Evolutionary conservation across 2,888 invertebrate species (phyloP), one percentile per base, ranked within the genome.

Genomic region (Aphodius granarius): DNA sequence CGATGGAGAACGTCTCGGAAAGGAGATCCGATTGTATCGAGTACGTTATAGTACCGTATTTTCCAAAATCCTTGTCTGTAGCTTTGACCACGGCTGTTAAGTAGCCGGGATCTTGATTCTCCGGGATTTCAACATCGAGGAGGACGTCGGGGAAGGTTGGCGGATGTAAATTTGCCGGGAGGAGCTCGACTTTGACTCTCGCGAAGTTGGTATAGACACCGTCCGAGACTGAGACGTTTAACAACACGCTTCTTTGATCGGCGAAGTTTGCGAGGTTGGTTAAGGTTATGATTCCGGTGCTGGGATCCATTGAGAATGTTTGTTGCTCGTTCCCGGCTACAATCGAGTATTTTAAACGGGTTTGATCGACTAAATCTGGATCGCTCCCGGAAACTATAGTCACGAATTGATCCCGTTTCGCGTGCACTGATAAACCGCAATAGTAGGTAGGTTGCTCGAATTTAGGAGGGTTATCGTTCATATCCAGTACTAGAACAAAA

Each of bases 191-290:
- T 88, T 94, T 94, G 16, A 95, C 90, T 79, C 95, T 89, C 0
- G 96, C 93, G 87, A 95, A 97, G 79, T 93, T 94, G 5, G 96
- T 97, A 88, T 97, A 97, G 63, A 98, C 96, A 43, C 98, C 98
- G 89, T 99, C 98, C 74, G 96, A 95, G 63, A 97, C 98, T 0
- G 97, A 97, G 43, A 98, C 93, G 89, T 98, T 98, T 76, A 98
- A 89, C 77, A 92, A 88, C 83, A 92, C 92, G 73, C 90, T 88
- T 72, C 91, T 90, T 79, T 90, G 89, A 71, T 92, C 91, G 3
- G 92, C 91, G 81, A 93, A 92, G 83, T 93, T 93, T 78, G 94
- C 92, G 85, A 94, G 90, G 84, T 94, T 94, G 78, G 94, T 92
- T 77, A 95, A 86, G 0, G 91, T 91, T 72, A 96, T 91, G 18